phyloP scores from a whole-genome alignment of 2,113 vertebrate species.

The Xenus cinereus region DNA sequence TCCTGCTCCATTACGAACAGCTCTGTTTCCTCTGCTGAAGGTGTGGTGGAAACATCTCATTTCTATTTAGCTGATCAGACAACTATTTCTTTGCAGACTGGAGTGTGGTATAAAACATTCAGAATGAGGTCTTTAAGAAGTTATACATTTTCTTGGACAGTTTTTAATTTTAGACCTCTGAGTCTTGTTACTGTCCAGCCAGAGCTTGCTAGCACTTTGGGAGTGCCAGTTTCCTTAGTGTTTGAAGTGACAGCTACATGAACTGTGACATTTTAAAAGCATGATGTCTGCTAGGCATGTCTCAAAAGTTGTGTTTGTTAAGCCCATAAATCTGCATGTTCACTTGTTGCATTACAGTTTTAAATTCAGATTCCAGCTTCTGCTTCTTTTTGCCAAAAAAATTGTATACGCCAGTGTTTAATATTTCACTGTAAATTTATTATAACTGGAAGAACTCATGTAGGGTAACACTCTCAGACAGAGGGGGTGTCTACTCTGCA shows the following conservation, averaged over 20 bases:
- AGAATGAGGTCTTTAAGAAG: slow-evolving; percentile 30
- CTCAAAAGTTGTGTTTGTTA: slow-evolving; percentile 39
- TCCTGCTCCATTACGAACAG: neutral
- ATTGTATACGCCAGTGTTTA: neutral
- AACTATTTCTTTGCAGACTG: neutral
- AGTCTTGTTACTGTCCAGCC: neutral
- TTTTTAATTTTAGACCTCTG: slow-evolving; percentile 23
- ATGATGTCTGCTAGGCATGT: slow-evolving; percentile 15
- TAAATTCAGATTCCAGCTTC: neutral
- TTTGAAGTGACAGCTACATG: slow-evolving; percentile 12
- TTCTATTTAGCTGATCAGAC: slow-evolving; percentile 25
- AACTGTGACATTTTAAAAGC: slow-evolving; percentile 36
- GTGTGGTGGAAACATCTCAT: slow-evolving; percentile 44
- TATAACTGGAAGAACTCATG: slow-evolving; percentile 16
- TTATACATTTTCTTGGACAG: neutral
- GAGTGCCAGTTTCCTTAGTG: neutral
- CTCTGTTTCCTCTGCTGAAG: slow-evolving; percentile 17
- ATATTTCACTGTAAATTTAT: slow-evolving; percentile 46
- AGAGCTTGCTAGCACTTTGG: neutral
- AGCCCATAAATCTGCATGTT: neutral
- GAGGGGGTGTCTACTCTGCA: neutral
- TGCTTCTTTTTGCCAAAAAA: slow-evolving; percentile 41
- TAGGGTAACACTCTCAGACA: neutral
- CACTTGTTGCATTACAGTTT: neutral
- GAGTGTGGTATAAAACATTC: neutral